Evolutionary conservation across 2,888 invertebrate genomes (phyloP), one percentile per base, ranked within the genome.

Genomic region (Antheraea yamamai): DNA sequence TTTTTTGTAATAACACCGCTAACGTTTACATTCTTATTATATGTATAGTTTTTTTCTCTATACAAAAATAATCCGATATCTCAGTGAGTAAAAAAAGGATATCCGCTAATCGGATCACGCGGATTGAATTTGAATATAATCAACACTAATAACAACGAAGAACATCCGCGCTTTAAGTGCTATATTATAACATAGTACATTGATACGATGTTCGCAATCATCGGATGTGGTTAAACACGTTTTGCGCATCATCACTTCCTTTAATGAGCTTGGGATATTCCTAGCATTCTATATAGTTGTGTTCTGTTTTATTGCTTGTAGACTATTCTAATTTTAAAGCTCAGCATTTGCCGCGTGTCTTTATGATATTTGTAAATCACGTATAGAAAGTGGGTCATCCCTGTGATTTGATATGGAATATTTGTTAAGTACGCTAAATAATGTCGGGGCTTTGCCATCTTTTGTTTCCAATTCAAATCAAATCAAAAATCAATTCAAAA

Each of bases 71-170:
- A 64, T 23, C 26, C 20, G 23, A 39, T 10, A 10, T 39, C 39
- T 39, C 70, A 70, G 10, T 39, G 8, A n/a, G 70, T 20, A 20
- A 39, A 70, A 66, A 39, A 70, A 16, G 70, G 70, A 70, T 70
- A 70, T 70, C 70, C 70, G 70, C 12, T 14, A 70, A 39, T 39
- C 35, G n/a, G 39, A 39, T 70, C 39, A 39, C 23, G 39, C 70
- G 39, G 39, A 70, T 70, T 70, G 70, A 70, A 70, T 70, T 39
- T 70, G 23, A 70, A 70, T 70, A 70, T 66, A 66, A 66, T 66
- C 70, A 70, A n/a, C 39, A n/a, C 14, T 39, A 70, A 35, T 39
- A 70, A 70, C 20, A 70, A 39, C 70, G 39, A 39, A 10, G 12
- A 10, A 70, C 39, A 23, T 70, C 70, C 70, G 70, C n/a, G 39